Conservation (phyloP, 2,113 vertebrate species). For the Cryptomyrus ogoouensis region DNA sequence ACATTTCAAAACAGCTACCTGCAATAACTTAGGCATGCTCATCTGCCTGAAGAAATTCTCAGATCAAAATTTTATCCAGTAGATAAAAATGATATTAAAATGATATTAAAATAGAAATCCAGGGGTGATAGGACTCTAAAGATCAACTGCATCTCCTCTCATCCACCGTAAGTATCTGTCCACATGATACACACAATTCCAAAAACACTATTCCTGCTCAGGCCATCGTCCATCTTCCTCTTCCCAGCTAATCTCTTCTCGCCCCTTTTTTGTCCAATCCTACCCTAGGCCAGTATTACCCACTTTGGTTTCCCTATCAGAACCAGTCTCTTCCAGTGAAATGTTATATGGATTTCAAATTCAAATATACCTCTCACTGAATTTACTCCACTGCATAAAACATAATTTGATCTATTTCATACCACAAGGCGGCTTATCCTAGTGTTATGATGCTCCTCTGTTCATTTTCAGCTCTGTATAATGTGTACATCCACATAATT, state of each 20-base stretch:
- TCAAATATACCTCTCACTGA: not conserved
- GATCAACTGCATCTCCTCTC: not conserved
- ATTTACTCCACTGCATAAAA: not conserved
- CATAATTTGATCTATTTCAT: not conserved
- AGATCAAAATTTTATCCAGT: not conserved
- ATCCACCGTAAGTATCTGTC: not conserved
- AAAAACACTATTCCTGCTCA: not conserved
- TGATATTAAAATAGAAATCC: not conserved
- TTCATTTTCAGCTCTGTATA: not conserved
- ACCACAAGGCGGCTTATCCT: not conserved
- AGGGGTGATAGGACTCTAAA: not conserved
- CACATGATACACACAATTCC: not conserved
- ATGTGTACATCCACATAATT: slow-evolving; percentile 7
- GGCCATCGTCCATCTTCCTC: not conserved
- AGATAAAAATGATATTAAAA: not conserved
- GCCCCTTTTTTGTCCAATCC: not conserved
- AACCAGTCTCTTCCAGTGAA: not conserved
- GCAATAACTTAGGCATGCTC: not conserved
- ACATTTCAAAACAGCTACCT: not conserved
- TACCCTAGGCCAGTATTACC: not conserved
- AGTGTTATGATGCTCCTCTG: not conserved
- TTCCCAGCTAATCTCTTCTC: not conserved
- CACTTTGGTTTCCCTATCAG: not conserved
- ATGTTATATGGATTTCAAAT: not conserved
- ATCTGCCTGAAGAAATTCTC: not conserved